Base-by-base conservation (phyloP, 2,113 vertebrate genomes). In the Cardinalis cardinalis region DNA sequence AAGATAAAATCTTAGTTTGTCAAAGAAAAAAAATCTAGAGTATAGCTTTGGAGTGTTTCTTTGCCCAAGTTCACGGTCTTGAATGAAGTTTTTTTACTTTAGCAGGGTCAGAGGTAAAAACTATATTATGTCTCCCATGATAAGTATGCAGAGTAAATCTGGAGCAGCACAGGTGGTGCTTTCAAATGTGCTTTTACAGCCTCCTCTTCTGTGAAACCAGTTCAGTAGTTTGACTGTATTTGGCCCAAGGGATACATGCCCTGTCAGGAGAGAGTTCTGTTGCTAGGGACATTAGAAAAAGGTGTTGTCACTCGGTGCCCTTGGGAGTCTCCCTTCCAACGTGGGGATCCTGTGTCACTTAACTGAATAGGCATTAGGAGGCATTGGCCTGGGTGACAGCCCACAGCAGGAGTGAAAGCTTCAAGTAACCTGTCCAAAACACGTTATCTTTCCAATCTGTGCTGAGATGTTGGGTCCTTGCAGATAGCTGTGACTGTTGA, bases 361-460 rank as follows among this genome's bases (percentile, higher is more conserved):
- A 23, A 4, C 12, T 48, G 25, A 87, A 14, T 3, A 5, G 7
- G 13, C 7, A 3, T 58, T 72, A 31, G 34, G 29, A 36, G 18
- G 12, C 0, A 0, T 19, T 64, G 44, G 36, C 43, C 32, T 55
- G 16, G 32, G n/a, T 32, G 20, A 25, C 4, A 41, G 31, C 21
- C 41, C 29, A 15, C 25, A 38, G 36, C 14, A 63, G n/a, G 15
- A 29, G 14, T 36, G 66, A 52, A 25, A 78, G 18, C 49, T 61
- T 32, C 23, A 56, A 77, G 56, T 41, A 80, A 60, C 31, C n/a
- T 70, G 43, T 46, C 46, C 65, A 38, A 44, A 84, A 20, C 17
- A 48, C 12, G 7, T 59, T 43, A 1, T 26, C 36, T 63, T 60
- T 41, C 29, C 3, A 1, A 4, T 71, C 18, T 32, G 0, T 56